Percentiles rank a stretch among this genome's conserved stretches.
Conservation (phyloP, 2,888 invertebrate genomes). For the Erynnis tages region DNA sequence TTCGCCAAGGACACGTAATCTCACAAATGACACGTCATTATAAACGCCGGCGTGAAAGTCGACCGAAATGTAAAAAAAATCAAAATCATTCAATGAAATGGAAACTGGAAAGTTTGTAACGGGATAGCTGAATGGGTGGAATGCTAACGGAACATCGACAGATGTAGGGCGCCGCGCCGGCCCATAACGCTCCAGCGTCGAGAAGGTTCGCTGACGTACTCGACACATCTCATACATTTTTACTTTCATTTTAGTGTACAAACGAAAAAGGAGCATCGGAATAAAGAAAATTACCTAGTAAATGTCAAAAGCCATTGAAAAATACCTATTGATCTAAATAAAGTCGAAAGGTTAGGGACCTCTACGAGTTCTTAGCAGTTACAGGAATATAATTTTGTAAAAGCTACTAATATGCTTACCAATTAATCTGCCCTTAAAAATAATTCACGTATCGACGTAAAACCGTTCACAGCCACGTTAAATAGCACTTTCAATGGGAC, state of each 20-base stretch:
- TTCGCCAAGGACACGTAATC: slow-evolving; percentile 38
- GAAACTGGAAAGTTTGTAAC: slow-evolving; percentile 40
- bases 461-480: slow-evolving; percentile 61
- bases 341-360: slow-evolving; percentile 24
- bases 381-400: not conserved
- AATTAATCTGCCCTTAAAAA: slow-evolving; percentile 15
- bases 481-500: slow-evolving; percentile 51
- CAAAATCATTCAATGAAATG: slow-evolving; percentile 5
- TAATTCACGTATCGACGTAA: slow-evolving; percentile 21
- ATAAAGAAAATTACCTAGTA: not conserved
- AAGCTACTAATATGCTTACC: slow-evolving; percentile 6
- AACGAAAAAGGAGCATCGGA: not conserved
- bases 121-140: slow-evolving; percentile 39
- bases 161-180: slow-evolving; percentile 59
- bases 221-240: not conserved
- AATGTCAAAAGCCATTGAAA: not conserved
- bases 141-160: slow-evolving; percentile 48
- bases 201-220: slow-evolving; percentile 55
- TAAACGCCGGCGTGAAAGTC: slow-evolving; percentile 25
- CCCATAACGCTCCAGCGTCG: slow-evolving; percentile 45
- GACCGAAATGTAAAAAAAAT: not conserved
- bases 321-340: slow-evolving; percentile 14
- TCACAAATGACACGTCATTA: slow-evolving; percentile 20
- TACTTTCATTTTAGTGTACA: not conserved
- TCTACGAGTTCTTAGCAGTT: not conserved